Conservation (phyloP, 2,113 vertebrate species). For the Ammodytes marinus region DNA sequence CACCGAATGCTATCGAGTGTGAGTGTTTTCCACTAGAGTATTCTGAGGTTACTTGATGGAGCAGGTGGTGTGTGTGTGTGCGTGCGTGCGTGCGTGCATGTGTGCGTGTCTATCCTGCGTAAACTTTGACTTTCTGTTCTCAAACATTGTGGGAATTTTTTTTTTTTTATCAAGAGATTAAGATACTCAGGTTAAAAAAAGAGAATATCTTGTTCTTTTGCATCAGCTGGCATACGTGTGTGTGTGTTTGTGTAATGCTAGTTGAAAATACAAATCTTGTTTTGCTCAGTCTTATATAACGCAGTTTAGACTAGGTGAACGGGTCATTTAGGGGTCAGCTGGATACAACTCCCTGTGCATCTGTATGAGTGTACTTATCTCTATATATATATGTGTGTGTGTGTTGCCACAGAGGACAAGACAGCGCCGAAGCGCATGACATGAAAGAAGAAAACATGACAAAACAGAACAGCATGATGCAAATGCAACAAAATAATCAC, state of each 20-base stretch:
- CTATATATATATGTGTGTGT: neutral
- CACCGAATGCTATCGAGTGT: neutral
- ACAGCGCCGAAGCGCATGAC: neutral
- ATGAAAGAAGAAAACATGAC: neutral
- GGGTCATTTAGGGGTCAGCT: constrained; percentile 31
- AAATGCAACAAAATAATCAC: constrained; percentile 45
- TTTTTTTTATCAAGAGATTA: constrained; percentile 16
- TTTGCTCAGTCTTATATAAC: constrained; percentile 46
- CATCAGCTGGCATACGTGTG: neutral
- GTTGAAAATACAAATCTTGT: constrained; percentile 9
- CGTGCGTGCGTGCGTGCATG: constrained; percentile 7
- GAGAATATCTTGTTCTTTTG: neutral
- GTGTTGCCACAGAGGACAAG: neutral
- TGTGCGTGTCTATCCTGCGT: neutral
- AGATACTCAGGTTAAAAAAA: constrained; percentile 22
- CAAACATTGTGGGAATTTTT: neutral
- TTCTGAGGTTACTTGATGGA: constrained; percentile 13
- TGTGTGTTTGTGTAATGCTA: constrained; percentile 11
- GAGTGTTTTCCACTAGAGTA: constrained; percentile 42
- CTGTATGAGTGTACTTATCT: neutral
- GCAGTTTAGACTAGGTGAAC: constrained; percentile 21
- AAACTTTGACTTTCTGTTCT: neutral
- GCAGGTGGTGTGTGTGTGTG: neutral
- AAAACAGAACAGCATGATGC: constrained; percentile 11
- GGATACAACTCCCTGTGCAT: constrained; percentile 11